Percentiles rank a stretch among this genome's conserved stretches.
These are phyloP conservation scores for Morus bassanus DNA, from an alignment of 2,797 vertebrate genomes.

Conservation along the genomic window DNA sequence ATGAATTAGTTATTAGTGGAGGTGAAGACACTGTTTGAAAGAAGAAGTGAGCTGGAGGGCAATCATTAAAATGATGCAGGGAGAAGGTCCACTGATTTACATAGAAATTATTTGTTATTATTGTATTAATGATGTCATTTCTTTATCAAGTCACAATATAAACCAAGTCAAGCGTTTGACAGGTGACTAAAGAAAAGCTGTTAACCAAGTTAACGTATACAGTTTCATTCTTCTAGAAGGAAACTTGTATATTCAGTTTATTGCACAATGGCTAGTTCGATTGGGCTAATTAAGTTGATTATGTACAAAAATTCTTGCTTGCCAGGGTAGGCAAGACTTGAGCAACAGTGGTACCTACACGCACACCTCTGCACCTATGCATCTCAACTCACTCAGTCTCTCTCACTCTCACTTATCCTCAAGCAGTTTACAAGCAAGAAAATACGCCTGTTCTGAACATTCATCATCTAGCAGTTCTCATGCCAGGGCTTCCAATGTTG, in stretches of 20 bases:
- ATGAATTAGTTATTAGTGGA: neutral
- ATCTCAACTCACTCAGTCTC: neutral
- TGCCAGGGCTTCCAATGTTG: neutral
- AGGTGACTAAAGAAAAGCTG: conserved; percentile 11
- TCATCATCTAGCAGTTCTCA: rapidly evolving
- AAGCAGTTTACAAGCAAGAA: neutral
- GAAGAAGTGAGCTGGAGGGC: neutral
- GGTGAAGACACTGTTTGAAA: neutral
- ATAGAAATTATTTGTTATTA: neutral
- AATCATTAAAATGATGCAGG: neutral
- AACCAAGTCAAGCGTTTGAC: conserved; percentile 17
- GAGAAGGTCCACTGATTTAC: conserved; percentile 12
- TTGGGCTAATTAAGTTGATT: conserved; percentile 29
- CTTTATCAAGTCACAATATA: neutral
- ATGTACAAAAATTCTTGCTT: neutral
- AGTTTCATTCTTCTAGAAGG: neutral
- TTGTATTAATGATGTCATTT: conserved; percentile 16
- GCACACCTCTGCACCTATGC: neutral
- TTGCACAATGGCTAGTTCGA: neutral
- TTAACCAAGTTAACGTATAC: neutral
- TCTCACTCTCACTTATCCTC: neutral
- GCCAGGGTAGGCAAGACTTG: neutral
- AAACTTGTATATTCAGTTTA: neutral
- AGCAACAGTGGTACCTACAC: neutral
- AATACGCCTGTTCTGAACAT: neutral